These are phyloP conservation scores for Hyles euphorbiae DNA, from an alignment of 1,140 invertebrate species.

Conservation along the genomic window DNA sequence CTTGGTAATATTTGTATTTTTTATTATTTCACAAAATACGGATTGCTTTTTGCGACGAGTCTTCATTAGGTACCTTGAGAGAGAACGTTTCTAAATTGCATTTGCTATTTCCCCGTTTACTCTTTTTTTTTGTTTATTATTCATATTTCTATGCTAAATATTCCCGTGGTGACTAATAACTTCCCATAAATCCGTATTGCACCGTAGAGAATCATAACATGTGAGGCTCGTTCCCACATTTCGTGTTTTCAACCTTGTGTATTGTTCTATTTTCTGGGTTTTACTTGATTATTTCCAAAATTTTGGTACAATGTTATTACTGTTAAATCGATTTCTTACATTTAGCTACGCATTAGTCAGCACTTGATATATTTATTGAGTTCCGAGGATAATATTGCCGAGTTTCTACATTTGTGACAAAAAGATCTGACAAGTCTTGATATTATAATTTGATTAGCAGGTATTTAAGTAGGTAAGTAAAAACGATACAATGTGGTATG, in stretches of 20 bases:
- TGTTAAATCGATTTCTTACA: too few relatives aligned
- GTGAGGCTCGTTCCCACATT: conserved; percentile 53
- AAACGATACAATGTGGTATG: background rate
- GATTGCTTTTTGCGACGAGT: conserved; percentile 1
- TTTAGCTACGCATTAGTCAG: background rate
- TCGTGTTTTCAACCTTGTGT: conserved; percentile 43
- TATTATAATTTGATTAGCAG: too few relatives aligned
- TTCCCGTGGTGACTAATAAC: conserved; percentile 67
- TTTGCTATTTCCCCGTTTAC: conserved; percentile 37
- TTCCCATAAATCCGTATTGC: conserved; percentile 68
- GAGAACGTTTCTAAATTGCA: conserved; percentile 20
- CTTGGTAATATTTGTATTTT: conserved; percentile 9
- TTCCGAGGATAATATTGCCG: background rate
- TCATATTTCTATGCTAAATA: conserved; percentile 66
- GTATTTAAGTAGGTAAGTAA: background rate
- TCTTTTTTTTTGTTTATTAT: conserved; percentile 63
- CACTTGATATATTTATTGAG: background rate
- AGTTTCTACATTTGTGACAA: too few relatives aligned
- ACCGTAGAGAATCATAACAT: conserved; percentile 66
- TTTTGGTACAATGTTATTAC: background rate
- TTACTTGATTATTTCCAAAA: too few relatives aligned
- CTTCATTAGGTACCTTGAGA: background rate
- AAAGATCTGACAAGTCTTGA: too few relatives aligned
- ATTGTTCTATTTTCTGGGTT: background rate
- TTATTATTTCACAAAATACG: conserved; percentile 12